phyloP scores from a whole-genome alignment of 2,113 vertebrate species.

The Arvicanthis niloticus region DNA sequence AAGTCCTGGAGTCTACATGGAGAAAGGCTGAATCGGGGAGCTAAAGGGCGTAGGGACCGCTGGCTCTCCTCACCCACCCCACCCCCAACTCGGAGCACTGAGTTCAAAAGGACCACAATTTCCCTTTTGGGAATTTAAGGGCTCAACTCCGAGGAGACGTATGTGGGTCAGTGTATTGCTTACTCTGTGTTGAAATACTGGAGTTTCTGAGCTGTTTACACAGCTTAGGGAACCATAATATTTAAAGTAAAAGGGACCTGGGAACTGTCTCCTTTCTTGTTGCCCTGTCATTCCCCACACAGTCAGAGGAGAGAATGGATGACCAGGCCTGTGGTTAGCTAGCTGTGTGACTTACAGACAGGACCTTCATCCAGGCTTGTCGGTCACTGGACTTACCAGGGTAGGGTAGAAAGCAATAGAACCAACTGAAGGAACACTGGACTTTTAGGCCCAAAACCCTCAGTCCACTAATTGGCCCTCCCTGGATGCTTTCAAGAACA shows the following conservation, averaged over 20 bases:
- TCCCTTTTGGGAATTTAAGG: neutral
- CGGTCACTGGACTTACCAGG: neutral
- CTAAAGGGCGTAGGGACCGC: neutral
- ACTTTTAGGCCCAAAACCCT: neutral
- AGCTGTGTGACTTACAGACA: neutral
- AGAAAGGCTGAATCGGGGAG: neutral
- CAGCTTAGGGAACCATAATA: constrained; percentile 12
- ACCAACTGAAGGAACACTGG: neutral
- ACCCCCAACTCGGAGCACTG: accelerated
- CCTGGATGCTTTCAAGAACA: accelerated
- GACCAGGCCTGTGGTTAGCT: neutral
- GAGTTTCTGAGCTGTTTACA: constrained; percentile 39
- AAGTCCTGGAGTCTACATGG: too few relatives aligned
- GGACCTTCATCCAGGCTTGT: neutral
- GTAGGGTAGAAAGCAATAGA: neutral
- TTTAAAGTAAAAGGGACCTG: constrained; percentile 37
- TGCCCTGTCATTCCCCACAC: neutral
- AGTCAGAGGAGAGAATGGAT: neutral
- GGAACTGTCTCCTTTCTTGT: neutral
- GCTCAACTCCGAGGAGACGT: neutral
- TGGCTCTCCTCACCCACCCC: neutral
- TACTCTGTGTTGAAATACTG: constrained; percentile 43
- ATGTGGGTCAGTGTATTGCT: neutral
- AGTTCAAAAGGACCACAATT: neutral
- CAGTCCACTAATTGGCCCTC: neutral